Percentiles rank a stretch among this genome's conserved stretches.
Conservation (phyloP, 2,113 vertebrate genomes). For the Corythornis vintsioides region DNA sequence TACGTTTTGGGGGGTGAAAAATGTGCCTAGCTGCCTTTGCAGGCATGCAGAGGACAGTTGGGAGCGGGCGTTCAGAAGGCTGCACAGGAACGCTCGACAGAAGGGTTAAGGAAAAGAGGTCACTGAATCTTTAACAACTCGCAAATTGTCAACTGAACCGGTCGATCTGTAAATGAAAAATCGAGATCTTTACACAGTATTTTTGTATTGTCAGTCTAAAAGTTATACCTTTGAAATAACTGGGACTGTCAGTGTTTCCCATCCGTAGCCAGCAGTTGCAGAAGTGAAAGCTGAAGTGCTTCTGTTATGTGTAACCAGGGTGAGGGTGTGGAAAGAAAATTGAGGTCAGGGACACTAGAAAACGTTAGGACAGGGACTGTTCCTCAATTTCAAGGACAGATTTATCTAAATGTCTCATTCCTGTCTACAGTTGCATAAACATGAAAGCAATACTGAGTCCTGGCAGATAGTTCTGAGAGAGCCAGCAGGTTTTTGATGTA, state of each 20-base stretch:
- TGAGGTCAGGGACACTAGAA: not conserved
- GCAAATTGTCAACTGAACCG: fast-evolving
- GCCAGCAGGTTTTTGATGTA: not conserved
- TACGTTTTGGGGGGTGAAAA: not conserved
- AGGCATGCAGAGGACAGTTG: not conserved
- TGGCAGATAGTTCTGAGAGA: not conserved
- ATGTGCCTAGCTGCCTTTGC: not conserved
- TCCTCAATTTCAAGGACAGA: not conserved
- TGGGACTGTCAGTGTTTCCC: not conserved
- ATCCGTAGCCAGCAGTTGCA: not conserved
- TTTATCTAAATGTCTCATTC: not conserved
- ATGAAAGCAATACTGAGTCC: not conserved
- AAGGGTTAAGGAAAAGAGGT: not conserved
- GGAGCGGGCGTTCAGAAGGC: not conserved
- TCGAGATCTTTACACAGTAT: not conserved
- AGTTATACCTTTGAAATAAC: not conserved
- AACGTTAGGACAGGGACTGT: not conserved
- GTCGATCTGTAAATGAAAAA: not conserved
- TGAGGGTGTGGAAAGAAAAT: not conserved
- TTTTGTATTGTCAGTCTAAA: not conserved
- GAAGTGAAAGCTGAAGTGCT: not conserved
- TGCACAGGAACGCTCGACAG: not conserved
- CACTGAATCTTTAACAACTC: not conserved
- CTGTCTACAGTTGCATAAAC: not conserved
- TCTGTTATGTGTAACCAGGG: not conserved